Percentiles rank a stretch among this genome's conserved stretches.
These are phyloP conservation scores for Paragorgia papillata DNA, from an alignment of 92 coral and sea anemone genomes.

Conservation along the genomic window DNA sequence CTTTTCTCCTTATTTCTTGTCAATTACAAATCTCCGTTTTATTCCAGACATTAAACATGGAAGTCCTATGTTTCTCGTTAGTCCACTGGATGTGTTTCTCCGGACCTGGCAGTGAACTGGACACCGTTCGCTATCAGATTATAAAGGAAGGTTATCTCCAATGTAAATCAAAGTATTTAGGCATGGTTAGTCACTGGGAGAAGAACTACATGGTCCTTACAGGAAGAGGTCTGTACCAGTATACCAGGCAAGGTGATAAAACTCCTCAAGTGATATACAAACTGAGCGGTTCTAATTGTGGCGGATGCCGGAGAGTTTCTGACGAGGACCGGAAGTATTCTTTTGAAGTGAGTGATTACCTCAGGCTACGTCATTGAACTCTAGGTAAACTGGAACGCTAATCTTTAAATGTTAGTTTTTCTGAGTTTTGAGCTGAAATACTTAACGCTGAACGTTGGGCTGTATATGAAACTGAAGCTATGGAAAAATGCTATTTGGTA, in stretches of 20 bases:
- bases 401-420: too few relatives aligned
- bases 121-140: slow-evolving; percentile 60
- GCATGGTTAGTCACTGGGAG: slow-evolving; percentile 69
- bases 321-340: slow-evolving; percentile 18
- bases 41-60: slow-evolving; percentile 46
- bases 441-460: too few relatives aligned
- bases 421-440: too few relatives aligned
- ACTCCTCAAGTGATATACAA: slow-evolving; percentile 21
- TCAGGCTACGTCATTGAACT: too few relatives aligned
- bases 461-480: too few relatives aligned
- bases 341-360: slow-evolving; percentile 38
- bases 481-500: too few relatives aligned
- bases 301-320: slow-evolving; percentile 35
- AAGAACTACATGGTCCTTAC: slow-evolving; percentile 70
- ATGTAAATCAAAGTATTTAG: slow-evolving; percentile 62
- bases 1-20: slow-evolving; percentile 9
- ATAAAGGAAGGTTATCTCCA: slow-evolving; percentile 75
- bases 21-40: background rate
- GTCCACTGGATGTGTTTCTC: slow-evolving; percentile 78
- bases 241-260: slow-evolving; percentile 31
- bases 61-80: slow-evolving; percentile 61
- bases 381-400: too few relatives aligned
- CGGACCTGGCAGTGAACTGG: slow-evolving; percentile 73
- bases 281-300: slow-evolving; percentile 24
- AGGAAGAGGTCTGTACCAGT: slow-evolving; percentile 43